Evolutionary conservation across 2,797 vertebrate species (phyloP).

Genomic region (Sebastes itinus): DNA sequence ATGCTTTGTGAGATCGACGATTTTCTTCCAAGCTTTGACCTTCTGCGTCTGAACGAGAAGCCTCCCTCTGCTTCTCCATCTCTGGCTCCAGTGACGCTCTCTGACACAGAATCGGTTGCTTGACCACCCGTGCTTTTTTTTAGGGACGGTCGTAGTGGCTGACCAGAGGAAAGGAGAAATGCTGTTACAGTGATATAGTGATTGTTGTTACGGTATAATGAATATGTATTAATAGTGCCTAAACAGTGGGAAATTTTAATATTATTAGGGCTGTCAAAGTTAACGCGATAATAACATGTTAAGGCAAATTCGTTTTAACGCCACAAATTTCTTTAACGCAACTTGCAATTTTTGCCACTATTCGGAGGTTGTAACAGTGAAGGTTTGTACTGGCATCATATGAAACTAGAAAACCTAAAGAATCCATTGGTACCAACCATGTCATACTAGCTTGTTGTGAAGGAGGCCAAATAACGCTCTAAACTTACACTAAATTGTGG

Average conservation of each 20-base stretch:
- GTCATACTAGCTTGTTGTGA: too few relatives aligned
- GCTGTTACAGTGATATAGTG: neutral
- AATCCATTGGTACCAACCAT: too few relatives aligned
- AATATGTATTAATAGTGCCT: neutral
- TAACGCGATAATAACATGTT: too few relatives aligned
- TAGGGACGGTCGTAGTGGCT: slow-evolving; percentile 84
- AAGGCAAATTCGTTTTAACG: too few relatives aligned
- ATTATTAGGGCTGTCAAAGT: too few relatives aligned
- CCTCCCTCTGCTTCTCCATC: slow-evolving; percentile 70
- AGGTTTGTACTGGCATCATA: too few relatives aligned
- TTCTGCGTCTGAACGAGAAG: slow-evolving; percentile 59
- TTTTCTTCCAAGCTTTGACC: slow-evolving; percentile 83
- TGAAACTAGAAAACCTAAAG: too few relatives aligned
- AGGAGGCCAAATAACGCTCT: too few relatives aligned
- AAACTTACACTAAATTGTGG: too few relatives aligned
- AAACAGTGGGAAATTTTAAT: neutral
- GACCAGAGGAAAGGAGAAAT: neutral
- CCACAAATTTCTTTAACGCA: too few relatives aligned
- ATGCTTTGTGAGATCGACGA: slow-evolving; percentile 95
- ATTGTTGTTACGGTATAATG: neutral
- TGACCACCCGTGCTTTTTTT: slow-evolving; percentile 86
- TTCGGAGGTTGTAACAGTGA: too few relatives aligned
- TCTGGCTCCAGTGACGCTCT: slow-evolving; percentile 42
- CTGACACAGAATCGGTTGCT: slow-evolving; percentile 68
- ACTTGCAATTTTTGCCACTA: too few relatives aligned